Evolutionary conservation across 2,888 invertebrate species (phyloP), one percentile per base, ranked within the genome.

Genomic region (Chesias legatella): DNA sequence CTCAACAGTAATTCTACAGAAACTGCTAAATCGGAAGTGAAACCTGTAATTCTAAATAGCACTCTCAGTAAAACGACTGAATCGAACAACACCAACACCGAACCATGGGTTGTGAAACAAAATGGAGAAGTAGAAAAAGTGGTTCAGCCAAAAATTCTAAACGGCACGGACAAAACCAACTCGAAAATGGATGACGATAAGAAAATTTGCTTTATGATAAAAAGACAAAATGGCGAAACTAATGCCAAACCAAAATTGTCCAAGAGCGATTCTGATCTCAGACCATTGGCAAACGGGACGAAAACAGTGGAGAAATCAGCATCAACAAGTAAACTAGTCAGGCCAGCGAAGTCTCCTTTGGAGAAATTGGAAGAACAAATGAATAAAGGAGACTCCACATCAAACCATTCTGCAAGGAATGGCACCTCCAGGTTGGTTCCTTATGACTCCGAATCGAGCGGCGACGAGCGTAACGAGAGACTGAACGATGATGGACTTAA

Each of bases 391-490:
- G 79, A 82, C 46, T 53, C 29, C 17, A 26, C 61, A 1, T 60
- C 65, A 1, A 66, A 60, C 38, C 61, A 73, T 39, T 48, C 60
- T 11, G 67, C 68, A 23, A 68, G 70, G 44, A 79, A 81, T 48
- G 77, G 66, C 10, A 63, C 67, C 22, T 78, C 83, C 7, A 75
- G 77, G 51, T 75, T 91, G 37, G 91, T 91, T 40, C 91, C 91
- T 10, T 91, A 91, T 56, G 91, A 90, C 58, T 89, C 89, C 0
- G 91, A 90, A 59, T 90, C 91, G 0, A 91, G 88, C 48, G 77
- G 85, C 2, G 88, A 89, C 43, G 85, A 85, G 60, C 70, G 77
- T 7, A 48, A 37, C 29, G 52, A 43, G 13, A 57, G 60, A 41
- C 26, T 44, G 7, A 60, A 48, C 24, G 65, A 59, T n/a, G 68